These are phyloP conservation scores for Saimiri boliviensis DNA, from an alignment of 2,113 vertebrate species.

Conservation along the genomic window DNA sequence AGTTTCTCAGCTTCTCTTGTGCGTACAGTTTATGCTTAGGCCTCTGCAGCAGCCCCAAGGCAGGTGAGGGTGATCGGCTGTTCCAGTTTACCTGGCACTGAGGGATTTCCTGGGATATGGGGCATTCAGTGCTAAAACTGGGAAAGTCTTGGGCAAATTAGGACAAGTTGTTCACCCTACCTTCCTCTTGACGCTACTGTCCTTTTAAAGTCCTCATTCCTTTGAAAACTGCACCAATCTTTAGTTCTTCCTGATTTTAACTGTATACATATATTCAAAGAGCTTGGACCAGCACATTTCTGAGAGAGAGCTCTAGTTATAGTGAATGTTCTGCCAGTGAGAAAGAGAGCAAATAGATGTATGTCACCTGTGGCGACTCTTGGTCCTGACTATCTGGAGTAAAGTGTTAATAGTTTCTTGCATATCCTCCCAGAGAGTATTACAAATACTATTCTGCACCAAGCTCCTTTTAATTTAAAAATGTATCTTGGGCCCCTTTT, in stretches of 20 bases:
- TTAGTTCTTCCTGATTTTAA: constrained; percentile 19
- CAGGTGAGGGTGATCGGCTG: background rate
- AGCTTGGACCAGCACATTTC: background rate
- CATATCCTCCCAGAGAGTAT: background rate
- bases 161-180: background rate
- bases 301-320: background rate
- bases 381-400: background rate
- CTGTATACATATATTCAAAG: background rate
- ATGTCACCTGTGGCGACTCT: background rate
- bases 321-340: background rate
- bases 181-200: background rate
- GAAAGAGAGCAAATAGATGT: background rate
- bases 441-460: background rate
- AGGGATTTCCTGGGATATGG: background rate
- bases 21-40: background rate
- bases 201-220: background rate
- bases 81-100: background rate
- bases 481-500: background rate
- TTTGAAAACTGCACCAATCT: background rate
- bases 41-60: background rate
- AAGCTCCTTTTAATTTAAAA: background rate
- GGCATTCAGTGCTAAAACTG: background rate
- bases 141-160: background rate
- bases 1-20: background rate
- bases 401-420: background rate